A percentile compares a stretch with the other conserved stretches of the same genome.
These are phyloP conservation scores for Cephus pulcher DNA, from an alignment of 2,888 invertebrate species.

Conservation along the genomic window DNA sequence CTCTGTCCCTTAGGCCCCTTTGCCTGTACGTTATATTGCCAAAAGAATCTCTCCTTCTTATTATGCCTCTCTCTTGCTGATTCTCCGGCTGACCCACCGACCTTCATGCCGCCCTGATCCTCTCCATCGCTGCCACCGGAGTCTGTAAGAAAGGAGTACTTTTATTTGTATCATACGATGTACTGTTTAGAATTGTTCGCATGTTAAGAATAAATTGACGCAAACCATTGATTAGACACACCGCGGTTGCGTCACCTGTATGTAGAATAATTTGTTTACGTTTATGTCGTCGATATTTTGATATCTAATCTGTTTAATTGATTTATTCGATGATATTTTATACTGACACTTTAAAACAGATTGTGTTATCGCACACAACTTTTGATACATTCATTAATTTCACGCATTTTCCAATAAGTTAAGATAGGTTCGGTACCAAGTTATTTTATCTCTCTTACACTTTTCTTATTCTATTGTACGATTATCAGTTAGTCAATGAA, in stretches of 20 bases:
- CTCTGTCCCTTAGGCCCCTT: slow-evolving; percentile 97
- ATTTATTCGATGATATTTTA: not conserved
- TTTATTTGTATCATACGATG: not conserved
- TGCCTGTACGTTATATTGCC: slow-evolving; percentile 99
- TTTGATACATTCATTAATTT: not conserved
- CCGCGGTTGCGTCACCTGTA: not conserved
- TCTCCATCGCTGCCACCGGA: slow-evolving; percentile 75
- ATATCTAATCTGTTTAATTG: not conserved
- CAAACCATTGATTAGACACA: not conserved
- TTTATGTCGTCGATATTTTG: not conserved
- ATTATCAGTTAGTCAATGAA: too few relatives aligned
- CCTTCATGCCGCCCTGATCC: slow-evolving; percentile 59
- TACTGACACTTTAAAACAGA: not conserved
- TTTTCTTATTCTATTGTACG: too few relatives aligned
- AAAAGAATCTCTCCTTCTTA: slow-evolving; percentile 91
- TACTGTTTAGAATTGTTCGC: not conserved
- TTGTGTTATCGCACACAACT: not conserved
- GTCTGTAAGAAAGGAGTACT: slow-evolving; percentile 64
- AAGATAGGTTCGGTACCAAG: too few relatives aligned
- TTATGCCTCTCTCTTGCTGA: slow-evolving; percentile 49
- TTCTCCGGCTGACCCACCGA: slow-evolving; percentile 58
- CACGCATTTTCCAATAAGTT: not conserved
- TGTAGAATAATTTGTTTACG: not conserved
- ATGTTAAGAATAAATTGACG: not conserved
- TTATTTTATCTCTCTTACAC: too few relatives aligned